Conservation (phyloP, 1,140 invertebrate species). For the Venturia canescens region DNA sequence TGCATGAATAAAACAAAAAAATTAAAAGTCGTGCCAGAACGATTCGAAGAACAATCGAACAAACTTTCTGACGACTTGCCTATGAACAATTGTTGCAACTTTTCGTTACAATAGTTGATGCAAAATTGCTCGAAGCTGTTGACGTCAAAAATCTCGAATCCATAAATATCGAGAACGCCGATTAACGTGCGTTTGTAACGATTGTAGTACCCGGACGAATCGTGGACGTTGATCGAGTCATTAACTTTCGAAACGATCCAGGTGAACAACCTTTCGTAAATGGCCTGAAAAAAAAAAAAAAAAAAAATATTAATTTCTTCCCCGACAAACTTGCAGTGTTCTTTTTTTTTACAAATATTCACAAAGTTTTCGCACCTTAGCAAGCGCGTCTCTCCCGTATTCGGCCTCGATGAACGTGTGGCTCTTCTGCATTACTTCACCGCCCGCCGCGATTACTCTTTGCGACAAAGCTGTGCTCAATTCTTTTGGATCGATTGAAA, state of each 20-base stretch:
- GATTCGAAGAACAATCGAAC: no score
- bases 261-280: constrained; percentile 94
- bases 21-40: neutral
- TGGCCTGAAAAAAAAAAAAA: constrained; percentile 79
- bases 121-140: constrained; percentile 97
- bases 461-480: constrained; percentile 88
- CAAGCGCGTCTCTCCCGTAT: constrained; percentile 95
- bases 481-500: constrained; percentile 86
- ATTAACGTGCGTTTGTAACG: constrained; percentile 90
- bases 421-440: constrained; percentile 95
- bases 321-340: neutral
- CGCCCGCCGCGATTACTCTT: constrained; percentile 93
- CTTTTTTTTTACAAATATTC: constrained; percentile 34
- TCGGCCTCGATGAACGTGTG: constrained; percentile 90
- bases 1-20: constrained; percentile 68
- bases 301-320: neutral
- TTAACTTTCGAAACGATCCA: constrained; percentile 96
- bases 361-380: constrained; percentile 81
- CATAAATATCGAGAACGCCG: constrained; percentile 97
- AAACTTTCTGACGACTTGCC: constrained; percentile 77
- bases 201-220: constrained; percentile 74
- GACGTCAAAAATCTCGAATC: constrained; percentile 97
- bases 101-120: constrained; percentile 98
- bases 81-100: constrained; percentile 97
- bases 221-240: constrained; percentile 84